Base-by-base conservation (phyloP, 2,113 vertebrate species). In the Nanger granti region DNA sequence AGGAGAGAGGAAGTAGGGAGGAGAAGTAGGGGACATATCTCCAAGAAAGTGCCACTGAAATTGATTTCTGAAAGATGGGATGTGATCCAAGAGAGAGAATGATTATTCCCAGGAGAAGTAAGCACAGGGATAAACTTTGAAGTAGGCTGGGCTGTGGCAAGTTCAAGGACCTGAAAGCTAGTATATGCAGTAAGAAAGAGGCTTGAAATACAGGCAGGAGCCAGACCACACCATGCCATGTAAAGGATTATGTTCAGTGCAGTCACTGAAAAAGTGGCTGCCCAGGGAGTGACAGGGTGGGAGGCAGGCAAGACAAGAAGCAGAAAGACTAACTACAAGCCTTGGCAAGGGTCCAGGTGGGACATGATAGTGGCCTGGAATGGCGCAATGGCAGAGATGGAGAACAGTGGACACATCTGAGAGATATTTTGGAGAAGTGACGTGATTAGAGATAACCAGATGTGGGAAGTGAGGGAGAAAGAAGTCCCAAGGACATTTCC, bases 201-300 rank as follows among this genome's bases (percentile, higher is more conserved):
- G 22, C 37, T 91, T 5, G 60, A 80, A 87, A 86, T 76, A 52
- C 5, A 52, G 79, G 31, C 12, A 6, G 22, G 55, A 79, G 49
- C 28, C 29, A 66, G 95, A 97, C 17, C 37, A 57, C 24, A 93
- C 17, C 37, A 86, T n/a, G 66, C 22, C 80, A 29, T 12, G 79
- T 26, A 79, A 93, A 83, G 3, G 26, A 69, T 83, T 86, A 29
- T 54, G 59, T 12, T 37, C 66, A 94, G 41, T 82, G 26, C 7
- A 80, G 57, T 34, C 49, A 76, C 3, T 66, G 52, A 79, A 95
- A 95, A 47, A 91, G 31, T 29, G 47, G 76, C n/a, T 14, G 98
- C 97, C 97, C 97, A 98, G 97, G 97, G 97, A 96, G 97, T 66
- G 92, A 97, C 93, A 62, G 18, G 44, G 57, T 47, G 59, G 52